phyloP scores from a whole-genome alignment of 92 coral and sea anemone genomes.

The Heteractis magnifica region DNA sequence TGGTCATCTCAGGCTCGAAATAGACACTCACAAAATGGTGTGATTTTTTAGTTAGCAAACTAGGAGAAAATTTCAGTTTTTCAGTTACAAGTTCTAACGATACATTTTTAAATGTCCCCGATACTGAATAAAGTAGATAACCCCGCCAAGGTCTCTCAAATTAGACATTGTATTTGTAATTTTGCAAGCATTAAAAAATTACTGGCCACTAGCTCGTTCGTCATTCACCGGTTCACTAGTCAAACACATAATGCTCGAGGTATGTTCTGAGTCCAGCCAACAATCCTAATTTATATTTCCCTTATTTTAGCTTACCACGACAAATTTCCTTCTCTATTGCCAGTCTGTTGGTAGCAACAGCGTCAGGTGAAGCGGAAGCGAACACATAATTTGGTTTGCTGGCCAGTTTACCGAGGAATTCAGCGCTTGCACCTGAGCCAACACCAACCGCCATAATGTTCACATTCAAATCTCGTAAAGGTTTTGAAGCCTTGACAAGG shows the following conservation, averaged over 20 bases:
- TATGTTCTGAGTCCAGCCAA: too few species aligned
- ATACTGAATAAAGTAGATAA: background rate
- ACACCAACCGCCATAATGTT: slow-evolving; percentile 66
- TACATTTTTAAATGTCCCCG: background rate
- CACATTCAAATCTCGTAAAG: slow-evolving; percentile 52
- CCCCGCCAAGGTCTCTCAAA: too few species aligned
- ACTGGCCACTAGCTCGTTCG: too few species aligned
- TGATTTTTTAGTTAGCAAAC: too few species aligned
- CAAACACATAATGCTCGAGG: too few species aligned
- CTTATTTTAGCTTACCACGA: slow-evolving; percentile 26
- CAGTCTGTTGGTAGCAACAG: slow-evolving; percentile 18
- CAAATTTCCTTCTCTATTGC: slow-evolving; percentile 38
- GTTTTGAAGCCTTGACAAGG: slow-evolving; percentile 46
- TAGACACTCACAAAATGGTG: too few species aligned
- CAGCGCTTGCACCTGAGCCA: slow-evolving; percentile 31
- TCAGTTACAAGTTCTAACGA: background rate
- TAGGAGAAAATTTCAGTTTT: background rate
- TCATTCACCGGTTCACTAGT: too few species aligned
- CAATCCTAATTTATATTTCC: too few species aligned
- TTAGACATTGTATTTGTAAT: too few species aligned
- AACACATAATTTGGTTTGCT: slow-evolving; percentile 35
- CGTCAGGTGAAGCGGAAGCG: slow-evolving; percentile 36
- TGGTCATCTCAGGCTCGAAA: too few species aligned
- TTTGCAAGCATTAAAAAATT: too few species aligned
- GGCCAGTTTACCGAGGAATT: slow-evolving; percentile 54